A percentile compares a stretch with the other conserved stretches of the same genome.
Evolutionary conservation across 1,140 invertebrate genomes (phyloP).

Genomic region (Nautilus pompilius): DNA sequence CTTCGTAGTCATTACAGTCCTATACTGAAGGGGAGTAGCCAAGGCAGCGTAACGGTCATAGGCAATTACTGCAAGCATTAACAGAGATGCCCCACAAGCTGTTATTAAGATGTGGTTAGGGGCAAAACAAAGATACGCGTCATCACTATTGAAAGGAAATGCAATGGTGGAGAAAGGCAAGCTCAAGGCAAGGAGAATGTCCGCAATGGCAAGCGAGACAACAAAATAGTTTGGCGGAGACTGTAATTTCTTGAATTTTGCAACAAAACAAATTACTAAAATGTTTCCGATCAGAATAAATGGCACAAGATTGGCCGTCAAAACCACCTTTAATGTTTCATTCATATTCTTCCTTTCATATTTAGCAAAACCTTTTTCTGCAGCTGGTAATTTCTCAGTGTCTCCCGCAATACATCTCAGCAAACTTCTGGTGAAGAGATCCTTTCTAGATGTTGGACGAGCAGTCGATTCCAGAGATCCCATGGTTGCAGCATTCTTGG

Average conservation of each 20-base stretch:
- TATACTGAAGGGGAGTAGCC: constrained; percentile 62
- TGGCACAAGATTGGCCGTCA: constrained; percentile 65
- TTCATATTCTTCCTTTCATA: no score
- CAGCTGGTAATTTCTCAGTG: no score
- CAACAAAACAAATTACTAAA: constrained; percentile 50
- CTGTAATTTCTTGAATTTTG: constrained; percentile 71
- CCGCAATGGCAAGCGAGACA: constrained; percentile 80
- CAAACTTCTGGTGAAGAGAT: no score
- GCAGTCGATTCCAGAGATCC: no score
- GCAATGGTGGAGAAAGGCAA: constrained; percentile 27
- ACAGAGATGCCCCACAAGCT: constrained; percentile 64
- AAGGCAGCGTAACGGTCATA: constrained; percentile 67
- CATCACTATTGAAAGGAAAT: constrained; percentile 9
- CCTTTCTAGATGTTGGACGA: no score
- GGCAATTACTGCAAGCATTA: constrained; percentile 66
- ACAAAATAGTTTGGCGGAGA: constrained; percentile 92
- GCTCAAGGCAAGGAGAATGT: constrained; percentile 80
- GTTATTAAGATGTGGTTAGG: constrained; percentile 65
- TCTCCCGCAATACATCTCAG: no score
- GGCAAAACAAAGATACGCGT: constrained; percentile 57
- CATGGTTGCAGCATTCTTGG: no score
- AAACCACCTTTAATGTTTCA: no score
- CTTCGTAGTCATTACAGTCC: constrained; percentile 64
- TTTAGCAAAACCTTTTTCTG: no score
- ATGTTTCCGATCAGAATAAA: constrained; percentile 75